Percentiles rank a stretch among this genome's conserved stretches.
These are phyloP conservation scores for Goniozus legneri DNA, from an alignment of 1,140 invertebrate genomes.

Conservation along the genomic window DNA sequence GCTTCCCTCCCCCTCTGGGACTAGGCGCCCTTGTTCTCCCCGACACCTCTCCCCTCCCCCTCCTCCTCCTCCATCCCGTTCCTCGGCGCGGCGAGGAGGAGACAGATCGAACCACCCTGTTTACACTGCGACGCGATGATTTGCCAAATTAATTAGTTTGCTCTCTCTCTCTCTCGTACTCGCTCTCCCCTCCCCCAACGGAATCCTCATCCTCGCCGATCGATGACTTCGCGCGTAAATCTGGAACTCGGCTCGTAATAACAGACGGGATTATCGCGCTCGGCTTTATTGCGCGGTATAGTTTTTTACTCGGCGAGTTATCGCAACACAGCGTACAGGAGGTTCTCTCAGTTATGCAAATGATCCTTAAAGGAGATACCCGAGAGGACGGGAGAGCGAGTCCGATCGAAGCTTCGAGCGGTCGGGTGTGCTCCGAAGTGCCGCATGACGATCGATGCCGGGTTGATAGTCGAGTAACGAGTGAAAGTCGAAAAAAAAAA, in stretches of 20 bases:
- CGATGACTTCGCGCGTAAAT: too few relatives aligned
- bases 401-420: too few relatives aligned
- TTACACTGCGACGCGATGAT: constrained; percentile 38
- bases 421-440: too few relatives aligned
- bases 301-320: neutral
- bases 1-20: neutral
- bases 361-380: too few relatives aligned
- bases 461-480: too few relatives aligned
- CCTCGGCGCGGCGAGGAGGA: constrained; percentile 23
- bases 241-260: too few relatives aligned
- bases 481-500: too few relatives aligned
- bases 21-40: constrained; percentile 4
- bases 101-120: constrained; percentile 39
- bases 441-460: too few relatives aligned
- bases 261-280: neutral
- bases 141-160: constrained; percentile 38
- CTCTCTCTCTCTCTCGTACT: constrained; percentile 10
- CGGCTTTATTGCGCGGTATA: neutral
- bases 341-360: too few relatives aligned
- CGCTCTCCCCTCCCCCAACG: neutral
- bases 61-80: constrained; percentile 8
- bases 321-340: too few relatives aligned
- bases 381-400: too few relatives aligned
- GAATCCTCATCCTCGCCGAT: too few relatives aligned
- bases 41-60: constrained; percentile 17